Base-by-base conservation (phyloP, 2,888 invertebrate genomes). In the Caenorhabditis imperialis region DNA sequence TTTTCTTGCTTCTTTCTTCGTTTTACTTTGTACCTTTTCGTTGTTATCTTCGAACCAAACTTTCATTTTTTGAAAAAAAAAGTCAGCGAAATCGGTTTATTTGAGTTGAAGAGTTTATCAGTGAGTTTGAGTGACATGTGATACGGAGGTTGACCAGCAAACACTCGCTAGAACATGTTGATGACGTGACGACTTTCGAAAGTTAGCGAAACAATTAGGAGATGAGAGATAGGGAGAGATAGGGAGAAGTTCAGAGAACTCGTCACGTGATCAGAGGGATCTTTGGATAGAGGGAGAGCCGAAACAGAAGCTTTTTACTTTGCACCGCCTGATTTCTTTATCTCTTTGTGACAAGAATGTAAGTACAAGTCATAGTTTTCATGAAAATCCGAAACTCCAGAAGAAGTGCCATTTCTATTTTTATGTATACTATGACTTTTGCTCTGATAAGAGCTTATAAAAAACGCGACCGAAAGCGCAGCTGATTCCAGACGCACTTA, bases 81-180 rank as follows among this genome's bases (percentile, higher is more conserved):
- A 65, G 50, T 50, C 27, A 48, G 47, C 33, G 27, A 50, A 50
- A 50, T 30, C 10, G 6, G 20, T 3, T 30, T 16, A 3, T 7
- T 57, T 57, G 20, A 48, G 57, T 27, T 38, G 48, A 25, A 58
- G 25, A 23, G 38, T 42, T 47, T 47, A 38, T 2, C 47, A n/a
- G 20, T 20, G n/a, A 25, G 30, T 61, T 35, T 51, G 40, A 61
- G 18, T 18, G 8, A 55, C 63, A 55, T 45, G 48, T 65, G 63
- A 37, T 48, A 38, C 10, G 6, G 30, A 30, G 10, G 37, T 14
- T 37, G 48, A 47, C 23, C 55, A 53, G 23, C 33, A 57, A 65
- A 57, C 54, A 47, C 50, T 25, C 65, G 50, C 40, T 27, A 65
- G 48, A 65, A 57, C 55, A 47, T 10, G 38, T 48, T 42, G 42